Percentiles rank a stretch among this genome's conserved stretches.
Evolutionary conservation across 2,888 invertebrate species (phyloP).

Genomic region (Eupithecia tripunctaria): DNA sequence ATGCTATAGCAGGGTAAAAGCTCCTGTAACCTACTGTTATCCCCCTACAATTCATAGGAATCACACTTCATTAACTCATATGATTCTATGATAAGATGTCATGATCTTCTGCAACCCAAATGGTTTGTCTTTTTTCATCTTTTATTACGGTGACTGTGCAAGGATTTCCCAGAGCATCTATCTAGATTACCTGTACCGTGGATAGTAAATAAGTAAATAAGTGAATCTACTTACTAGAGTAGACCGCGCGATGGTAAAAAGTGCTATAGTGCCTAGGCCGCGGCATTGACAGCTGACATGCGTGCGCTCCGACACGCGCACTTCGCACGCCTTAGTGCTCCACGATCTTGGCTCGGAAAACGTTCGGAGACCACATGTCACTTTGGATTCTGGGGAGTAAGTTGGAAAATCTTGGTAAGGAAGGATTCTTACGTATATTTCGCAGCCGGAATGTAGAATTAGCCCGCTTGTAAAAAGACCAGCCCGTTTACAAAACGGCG

Average conservation of each 20-base stretch:
- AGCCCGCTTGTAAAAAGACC: no score
- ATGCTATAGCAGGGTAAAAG: no score
- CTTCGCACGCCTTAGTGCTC: conserved; percentile 74
- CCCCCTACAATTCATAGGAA: background rate
- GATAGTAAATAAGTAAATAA: background rate
- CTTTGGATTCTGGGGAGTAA: conserved; percentile 61
- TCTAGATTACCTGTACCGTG: no score
- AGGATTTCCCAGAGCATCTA: background rate
- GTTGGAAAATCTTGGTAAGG: background rate
- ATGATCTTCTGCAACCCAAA: background rate
- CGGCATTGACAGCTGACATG: conserved; percentile 72
- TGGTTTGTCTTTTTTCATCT: background rate
- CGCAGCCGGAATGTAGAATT: no score
- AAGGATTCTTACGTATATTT: no score
- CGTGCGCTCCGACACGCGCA: conserved; percentile 69
- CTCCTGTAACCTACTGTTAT: no score
- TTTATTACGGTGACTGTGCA: background rate
- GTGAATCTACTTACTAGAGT: conserved; percentile 63
- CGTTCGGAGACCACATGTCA: conserved; percentile 74
- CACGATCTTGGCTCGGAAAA: conserved; percentile 77
- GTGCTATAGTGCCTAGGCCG: conserved; percentile 72
- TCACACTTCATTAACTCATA: background rate
- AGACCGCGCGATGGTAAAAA: conserved; percentile 71
- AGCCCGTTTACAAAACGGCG: no score
- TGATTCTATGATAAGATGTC: background rate